Conservation (phyloP, 53 echinoderm and acorn worm species). For the Paracentrotus lividus region DNA sequence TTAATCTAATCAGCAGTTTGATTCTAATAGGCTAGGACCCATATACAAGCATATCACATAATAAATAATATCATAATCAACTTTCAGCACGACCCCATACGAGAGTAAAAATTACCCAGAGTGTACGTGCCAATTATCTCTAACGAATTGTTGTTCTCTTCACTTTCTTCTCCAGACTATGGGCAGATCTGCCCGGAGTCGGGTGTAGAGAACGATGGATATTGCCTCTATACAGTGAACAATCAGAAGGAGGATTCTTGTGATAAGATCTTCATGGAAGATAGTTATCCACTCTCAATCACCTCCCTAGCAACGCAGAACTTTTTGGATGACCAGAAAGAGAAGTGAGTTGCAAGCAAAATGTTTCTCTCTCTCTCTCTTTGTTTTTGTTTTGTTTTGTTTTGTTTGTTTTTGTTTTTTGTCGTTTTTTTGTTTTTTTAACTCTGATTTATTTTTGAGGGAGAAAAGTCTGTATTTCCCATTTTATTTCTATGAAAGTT, state of each 20-base stretch:
- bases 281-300: conserved; percentile 82
- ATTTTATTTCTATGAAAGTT: too few species aligned
- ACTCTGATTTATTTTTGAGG: too few species aligned
- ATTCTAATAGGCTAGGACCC: too few species aligned
- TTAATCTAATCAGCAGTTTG: too few species aligned
- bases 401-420: too few species aligned
- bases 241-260: conserved; percentile 78
- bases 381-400: too few species aligned
- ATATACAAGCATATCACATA: too few species aligned
- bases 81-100: too few species aligned
- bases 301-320: conserved; percentile 75
- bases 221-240: conserved; percentile 89
- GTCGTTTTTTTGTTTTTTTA: not conserved
- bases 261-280: conserved; percentile 85
- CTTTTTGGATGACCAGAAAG: conserved; percentile 75
- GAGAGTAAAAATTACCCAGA: too few species aligned
- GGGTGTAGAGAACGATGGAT: conserved; percentile 82
- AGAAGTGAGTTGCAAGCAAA: conserved; percentile 47
- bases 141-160: not conserved
- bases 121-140: not conserved
- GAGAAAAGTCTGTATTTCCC: too few species aligned
- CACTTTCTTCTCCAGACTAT: conserved; percentile 63
- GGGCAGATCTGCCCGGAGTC: conserved; percentile 86
- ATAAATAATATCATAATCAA: too few species aligned
- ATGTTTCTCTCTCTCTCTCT: not conserved